Conservation (phyloP, 2,113 vertebrate species). For the Chionodraco myersi region DNA sequence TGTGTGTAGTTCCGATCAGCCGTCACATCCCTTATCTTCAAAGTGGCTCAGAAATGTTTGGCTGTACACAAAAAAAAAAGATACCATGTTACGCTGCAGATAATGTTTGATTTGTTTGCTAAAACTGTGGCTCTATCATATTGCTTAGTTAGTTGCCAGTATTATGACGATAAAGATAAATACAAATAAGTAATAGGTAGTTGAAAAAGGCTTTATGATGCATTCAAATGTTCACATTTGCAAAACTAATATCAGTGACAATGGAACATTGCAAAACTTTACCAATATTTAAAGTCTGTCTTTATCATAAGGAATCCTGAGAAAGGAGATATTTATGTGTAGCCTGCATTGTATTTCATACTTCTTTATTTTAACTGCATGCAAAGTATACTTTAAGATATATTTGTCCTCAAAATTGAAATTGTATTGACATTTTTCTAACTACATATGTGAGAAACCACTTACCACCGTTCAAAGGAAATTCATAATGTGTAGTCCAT, state of each 20-base stretch:
- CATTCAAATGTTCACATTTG: not conserved
- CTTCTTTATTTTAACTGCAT: conserved; percentile 11
- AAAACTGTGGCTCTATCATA: not conserved
- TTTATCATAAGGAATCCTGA: not conserved
- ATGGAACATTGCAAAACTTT: not conserved
- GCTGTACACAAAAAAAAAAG: not conserved
- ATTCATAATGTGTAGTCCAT: not conserved
- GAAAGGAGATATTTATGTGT: not conserved
- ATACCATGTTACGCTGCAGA: not conserved
- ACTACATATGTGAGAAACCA: not conserved
- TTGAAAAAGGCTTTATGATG: not conserved
- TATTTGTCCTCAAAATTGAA: conserved; percentile 19
- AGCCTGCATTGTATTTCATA: not conserved
- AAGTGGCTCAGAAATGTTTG: conserved; percentile 27
- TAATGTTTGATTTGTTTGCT: conserved; percentile 11
- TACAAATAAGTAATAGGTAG: not conserved
- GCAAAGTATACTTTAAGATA: conserved; percentile 9
- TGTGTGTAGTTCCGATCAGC: conserved; percentile 55
- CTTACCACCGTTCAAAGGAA: not conserved
- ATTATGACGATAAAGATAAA: not conserved
- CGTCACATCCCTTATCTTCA: conserved; percentile 54
- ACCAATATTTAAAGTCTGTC: not conserved
- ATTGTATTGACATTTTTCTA: not conserved
- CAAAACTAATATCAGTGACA: not conserved
- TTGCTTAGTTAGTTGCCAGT: not conserved